A percentile compares a stretch with the other conserved stretches of the same genome.
These are phyloP conservation scores for Melanitta fusca DNA, from an alignment of 2,797 vertebrate genomes.

Conservation along the genomic window DNA sequence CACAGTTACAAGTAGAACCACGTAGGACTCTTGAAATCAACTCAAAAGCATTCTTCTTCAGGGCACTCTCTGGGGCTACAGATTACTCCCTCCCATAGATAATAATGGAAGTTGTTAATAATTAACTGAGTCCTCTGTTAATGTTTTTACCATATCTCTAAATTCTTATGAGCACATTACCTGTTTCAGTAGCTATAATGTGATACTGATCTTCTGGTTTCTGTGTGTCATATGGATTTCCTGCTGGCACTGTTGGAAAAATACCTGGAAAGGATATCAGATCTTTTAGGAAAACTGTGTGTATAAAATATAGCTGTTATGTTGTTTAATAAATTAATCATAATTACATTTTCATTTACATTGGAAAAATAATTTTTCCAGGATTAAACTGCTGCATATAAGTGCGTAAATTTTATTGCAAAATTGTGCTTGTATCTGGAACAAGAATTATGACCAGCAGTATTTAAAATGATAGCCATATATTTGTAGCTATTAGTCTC, in stretches of 20 bases:
- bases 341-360: neutral
- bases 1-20: neutral
- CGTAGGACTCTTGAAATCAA: neutral
- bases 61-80: neutral
- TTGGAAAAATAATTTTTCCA: neutral
- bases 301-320: neutral
- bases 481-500: slow-evolving; percentile 6
- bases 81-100: neutral
- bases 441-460: slow-evolving; percentile 23
- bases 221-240: slow-evolving; percentile 78
- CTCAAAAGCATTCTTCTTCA: neutral
- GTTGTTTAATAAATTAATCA: neutral
- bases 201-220: slow-evolving; percentile 82
- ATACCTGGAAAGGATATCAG: slow-evolving; percentile 77
- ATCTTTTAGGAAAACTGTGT: neutral
- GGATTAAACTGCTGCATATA: neutral
- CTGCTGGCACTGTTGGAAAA: slow-evolving; percentile 76
- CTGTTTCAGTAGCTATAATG: slow-evolving; percentile 85
- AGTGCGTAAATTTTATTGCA: neutral
- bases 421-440: slow-evolving; percentile 14
- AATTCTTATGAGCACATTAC: slow-evolving; percentile 61
- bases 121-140: neutral
- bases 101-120: neutral
- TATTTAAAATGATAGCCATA: neutral
- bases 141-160: neutral